Evolutionary conservation across 2,113 vertebrate genomes (phyloP).

Genomic region (Asarcornis scutulata): DNA sequence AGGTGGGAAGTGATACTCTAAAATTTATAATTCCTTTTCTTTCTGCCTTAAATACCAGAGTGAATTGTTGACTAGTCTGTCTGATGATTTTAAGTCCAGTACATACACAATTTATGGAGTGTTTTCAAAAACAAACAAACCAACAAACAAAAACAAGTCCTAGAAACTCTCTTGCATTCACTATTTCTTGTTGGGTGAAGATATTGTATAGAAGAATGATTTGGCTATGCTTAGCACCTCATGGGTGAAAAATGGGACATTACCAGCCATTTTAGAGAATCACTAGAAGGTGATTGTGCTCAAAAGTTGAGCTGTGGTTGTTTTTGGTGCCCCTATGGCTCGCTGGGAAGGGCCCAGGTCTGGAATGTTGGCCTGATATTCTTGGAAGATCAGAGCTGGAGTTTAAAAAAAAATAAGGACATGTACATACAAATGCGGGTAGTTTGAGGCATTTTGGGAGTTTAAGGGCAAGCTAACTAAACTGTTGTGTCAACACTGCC

Average conservation of each 20-base stretch:
- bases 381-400: constrained; percentile 50
- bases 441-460: constrained; percentile 36
- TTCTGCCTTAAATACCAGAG: neutral
- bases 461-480: constrained; percentile 23
- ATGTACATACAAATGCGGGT: constrained; percentile 9
- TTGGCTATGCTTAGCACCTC: neutral
- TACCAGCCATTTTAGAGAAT: neutral
- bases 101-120: neutral
- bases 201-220: rapidly evolving
- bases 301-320: neutral
- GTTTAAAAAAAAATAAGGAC: constrained; percentile 38
- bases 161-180: neutral
- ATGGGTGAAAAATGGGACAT: neutral
- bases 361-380: constrained; percentile 54
- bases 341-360: neutral
- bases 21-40: neutral
- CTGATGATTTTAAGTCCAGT: neutral
- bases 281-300: neutral
- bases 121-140: neutral
- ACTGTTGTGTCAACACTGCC: constrained; percentile 52
- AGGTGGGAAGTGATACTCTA: neutral
- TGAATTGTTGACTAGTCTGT: neutral
- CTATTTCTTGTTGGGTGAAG: neutral
- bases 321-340: neutral
- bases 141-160: neutral